Percentiles rank a stretch among this genome's conserved stretches.
phyloP scores from a whole-genome alignment of 2,888 invertebrate genomes.

The Dryococelus australis region DNA sequence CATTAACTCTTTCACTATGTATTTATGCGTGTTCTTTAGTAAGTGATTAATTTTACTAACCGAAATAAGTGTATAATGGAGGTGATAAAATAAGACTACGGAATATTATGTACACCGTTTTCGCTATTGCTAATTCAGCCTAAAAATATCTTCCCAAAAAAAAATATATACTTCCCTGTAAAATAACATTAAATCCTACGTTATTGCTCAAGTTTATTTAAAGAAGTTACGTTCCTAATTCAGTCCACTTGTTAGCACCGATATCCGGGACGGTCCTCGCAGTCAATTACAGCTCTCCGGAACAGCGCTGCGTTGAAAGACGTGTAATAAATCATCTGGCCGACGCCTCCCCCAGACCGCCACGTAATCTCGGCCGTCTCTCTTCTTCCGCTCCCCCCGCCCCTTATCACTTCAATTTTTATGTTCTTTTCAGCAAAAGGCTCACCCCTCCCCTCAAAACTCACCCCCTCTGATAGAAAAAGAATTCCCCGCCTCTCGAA shows the following conservation, averaged over 20 bases:
- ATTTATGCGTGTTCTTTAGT: too few relatives aligned
- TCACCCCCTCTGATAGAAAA: neutral
- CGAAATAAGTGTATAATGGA: too few relatives aligned
- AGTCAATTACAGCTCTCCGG: neutral
- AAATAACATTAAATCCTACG: too few relatives aligned
- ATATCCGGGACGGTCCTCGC: neutral
- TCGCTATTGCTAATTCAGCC: too few relatives aligned
- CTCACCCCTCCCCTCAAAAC: neutral
- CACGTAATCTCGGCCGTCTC: neutral
- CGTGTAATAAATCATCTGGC: neutral
- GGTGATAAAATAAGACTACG: too few relatives aligned
- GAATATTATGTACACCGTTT: too few relatives aligned
- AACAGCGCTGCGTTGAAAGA: neutral
- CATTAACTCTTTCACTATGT: too few relatives aligned
- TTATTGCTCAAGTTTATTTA: too few relatives aligned
- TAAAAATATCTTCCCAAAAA: too few relatives aligned
- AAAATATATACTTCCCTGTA: too few relatives aligned
- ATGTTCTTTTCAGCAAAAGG: neutral
- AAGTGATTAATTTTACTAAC: too few relatives aligned
- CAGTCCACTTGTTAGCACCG: neutral
- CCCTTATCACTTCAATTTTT: slow-evolving; percentile 1
- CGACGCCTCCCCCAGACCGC: neutral
- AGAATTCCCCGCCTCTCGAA: neutral
- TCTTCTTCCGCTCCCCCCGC: neutral
- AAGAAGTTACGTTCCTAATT: too few relatives aligned